A percentile compares a stretch with the other conserved stretches of the same genome.
Conservation (phyloP, 2,888 invertebrate genomes). For the Spialia ferax region DNA sequence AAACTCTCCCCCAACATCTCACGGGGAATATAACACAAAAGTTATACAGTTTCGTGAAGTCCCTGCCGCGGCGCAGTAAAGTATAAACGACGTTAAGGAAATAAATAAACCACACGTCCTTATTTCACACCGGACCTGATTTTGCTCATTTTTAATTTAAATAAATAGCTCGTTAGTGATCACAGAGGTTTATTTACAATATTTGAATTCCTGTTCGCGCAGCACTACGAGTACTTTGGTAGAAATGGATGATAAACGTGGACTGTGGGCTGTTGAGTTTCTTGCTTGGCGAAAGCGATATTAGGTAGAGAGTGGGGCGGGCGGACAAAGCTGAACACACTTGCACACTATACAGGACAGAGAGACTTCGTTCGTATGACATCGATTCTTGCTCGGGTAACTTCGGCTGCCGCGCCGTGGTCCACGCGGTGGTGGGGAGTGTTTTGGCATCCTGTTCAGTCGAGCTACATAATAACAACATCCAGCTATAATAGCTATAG, state of each 20-base stretch:
- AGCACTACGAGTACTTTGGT: conserved; percentile 46
- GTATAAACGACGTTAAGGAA: conserved; percentile 47
- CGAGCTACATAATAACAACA: conserved; percentile 29
- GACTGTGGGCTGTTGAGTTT: conserved; percentile 50
- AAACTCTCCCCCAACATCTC: conserved; percentile 79
- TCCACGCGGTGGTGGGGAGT: conserved; percentile 60
- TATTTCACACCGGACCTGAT: conserved; percentile 83
- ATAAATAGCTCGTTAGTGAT: conserved; percentile 43
- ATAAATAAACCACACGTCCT: conserved; percentile 47
- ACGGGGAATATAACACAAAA: conserved; percentile 73
- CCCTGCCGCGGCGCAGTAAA: conserved; percentile 51
- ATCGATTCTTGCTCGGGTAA: conserved; percentile 77
- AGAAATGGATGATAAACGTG: conserved; percentile 62
- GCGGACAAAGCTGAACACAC: conserved; percentile 50
- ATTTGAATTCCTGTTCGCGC: conserved; percentile 57
- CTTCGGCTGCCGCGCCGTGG: conserved; percentile 72
- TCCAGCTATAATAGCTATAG: conserved; percentile 13
- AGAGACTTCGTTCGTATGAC: conserved; percentile 66
- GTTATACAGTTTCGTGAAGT: conserved; percentile 68
- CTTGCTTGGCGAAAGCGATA: conserved; percentile 71
- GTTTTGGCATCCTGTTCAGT: conserved; percentile 42
- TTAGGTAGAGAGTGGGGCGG: conserved; percentile 60
- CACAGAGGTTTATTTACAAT: conserved; percentile 47
- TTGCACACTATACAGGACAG: conserved; percentile 32
- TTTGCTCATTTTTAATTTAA: conserved; percentile 73